Percentiles rank a stretch among this genome's conserved stretches.
phyloP scores from a whole-genome alignment of 1,140 invertebrate species.

The Papilio xuthus region DNA sequence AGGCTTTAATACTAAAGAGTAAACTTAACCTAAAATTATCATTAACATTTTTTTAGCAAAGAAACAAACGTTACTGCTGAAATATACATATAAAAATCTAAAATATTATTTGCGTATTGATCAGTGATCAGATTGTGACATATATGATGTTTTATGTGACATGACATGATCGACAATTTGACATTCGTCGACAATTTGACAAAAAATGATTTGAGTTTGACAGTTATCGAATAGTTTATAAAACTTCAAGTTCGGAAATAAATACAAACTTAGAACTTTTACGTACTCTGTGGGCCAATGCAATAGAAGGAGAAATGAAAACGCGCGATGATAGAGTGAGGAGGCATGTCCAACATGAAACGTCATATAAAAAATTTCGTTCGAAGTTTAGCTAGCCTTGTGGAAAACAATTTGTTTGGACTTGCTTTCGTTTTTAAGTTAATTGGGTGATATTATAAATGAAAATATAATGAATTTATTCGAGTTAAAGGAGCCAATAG shows the following conservation, averaged over 20 bases:
- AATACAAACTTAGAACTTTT: too few relatives aligned
- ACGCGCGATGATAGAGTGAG: too few relatives aligned
- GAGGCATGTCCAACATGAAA: not conserved
- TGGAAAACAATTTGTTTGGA: not conserved
- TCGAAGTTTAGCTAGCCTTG: too few relatives aligned
- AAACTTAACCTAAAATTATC: not conserved
- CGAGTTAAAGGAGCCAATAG: constrained; percentile 56
- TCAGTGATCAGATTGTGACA: not conserved
- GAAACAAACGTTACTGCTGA: not conserved
- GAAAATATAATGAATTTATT: constrained; percentile 49
- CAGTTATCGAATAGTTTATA: not conserved
- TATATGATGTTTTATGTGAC: not conserved
- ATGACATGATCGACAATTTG: not conserved
- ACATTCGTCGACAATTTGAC: too few relatives aligned
- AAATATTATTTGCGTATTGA: not conserved
- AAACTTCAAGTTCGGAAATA: not conserved
- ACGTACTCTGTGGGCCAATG: too few relatives aligned
- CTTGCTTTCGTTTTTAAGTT: constrained; percentile 14
- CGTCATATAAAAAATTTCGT: too few relatives aligned
- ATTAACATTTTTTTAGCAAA: too few relatives aligned
- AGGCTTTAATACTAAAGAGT: not conserved
- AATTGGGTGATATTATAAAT: constrained; percentile 13
- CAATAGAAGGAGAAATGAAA: too few relatives aligned
- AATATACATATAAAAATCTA: not conserved
- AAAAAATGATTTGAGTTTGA: not conserved